Conservation (phyloP, 2,888 invertebrate species). For the Lysandra bellargus region DNA sequence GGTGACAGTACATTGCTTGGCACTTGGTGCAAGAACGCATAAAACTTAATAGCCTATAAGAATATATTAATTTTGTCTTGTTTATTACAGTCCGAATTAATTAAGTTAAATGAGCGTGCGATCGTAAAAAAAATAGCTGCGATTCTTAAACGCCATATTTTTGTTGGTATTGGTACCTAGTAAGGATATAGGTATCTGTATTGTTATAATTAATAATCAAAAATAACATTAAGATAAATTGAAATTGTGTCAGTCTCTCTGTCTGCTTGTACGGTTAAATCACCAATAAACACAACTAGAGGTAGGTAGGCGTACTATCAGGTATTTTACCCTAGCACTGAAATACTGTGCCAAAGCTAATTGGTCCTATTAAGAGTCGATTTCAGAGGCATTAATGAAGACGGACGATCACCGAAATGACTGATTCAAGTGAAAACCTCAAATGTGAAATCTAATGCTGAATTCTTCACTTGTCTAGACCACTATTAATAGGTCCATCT, state of each 20-base stretch:
- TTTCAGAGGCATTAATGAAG: neutral
- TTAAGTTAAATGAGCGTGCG: constrained; percentile 70
- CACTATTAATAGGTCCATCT: constrained; percentile 11
- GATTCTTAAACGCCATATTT: constrained; percentile 49
- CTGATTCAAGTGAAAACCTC: constrained; percentile 10
- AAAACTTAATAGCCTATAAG: constrained; percentile 57
- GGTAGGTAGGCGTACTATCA: no score
- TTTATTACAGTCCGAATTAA: constrained; percentile 69
- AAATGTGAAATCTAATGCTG: neutral
- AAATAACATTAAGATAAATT: neutral
- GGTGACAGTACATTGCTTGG: constrained; percentile 49
- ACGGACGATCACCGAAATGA: constrained; percentile 4
- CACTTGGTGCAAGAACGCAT: constrained; percentile 51
- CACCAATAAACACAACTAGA: neutral
- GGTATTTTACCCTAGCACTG: neutral
- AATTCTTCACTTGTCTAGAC: constrained; percentile 19
- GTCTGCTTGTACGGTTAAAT: neutral
- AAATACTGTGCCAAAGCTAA: neutral
- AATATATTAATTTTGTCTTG: constrained; percentile 63
- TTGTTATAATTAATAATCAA: neutral
- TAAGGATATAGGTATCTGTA: neutral
- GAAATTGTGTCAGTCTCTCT: neutral
- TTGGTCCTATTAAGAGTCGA: neutral
- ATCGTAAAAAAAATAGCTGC: constrained; percentile 66
- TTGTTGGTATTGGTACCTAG: constrained; percentile 9